Evolutionary conservation across 2,113 vertebrate species (phyloP).

Genomic region (Sceloporus undulatus): DNA sequence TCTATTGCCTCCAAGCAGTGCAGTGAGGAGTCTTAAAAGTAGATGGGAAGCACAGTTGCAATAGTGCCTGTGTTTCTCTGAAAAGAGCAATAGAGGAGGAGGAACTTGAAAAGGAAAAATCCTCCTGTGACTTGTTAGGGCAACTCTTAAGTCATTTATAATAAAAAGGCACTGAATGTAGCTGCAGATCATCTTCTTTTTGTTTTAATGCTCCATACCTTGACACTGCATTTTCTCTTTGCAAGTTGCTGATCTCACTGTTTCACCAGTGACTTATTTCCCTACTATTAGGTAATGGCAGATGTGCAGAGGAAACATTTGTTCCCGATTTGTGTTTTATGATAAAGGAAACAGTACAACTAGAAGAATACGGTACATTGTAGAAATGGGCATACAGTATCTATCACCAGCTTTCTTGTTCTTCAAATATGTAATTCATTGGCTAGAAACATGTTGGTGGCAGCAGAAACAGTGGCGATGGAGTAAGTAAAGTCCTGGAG

Average conservation of each 20-base stretch:
- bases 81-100: conserved; percentile 27
- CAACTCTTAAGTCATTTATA: conserved; percentile 58
- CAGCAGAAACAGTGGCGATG: too few species aligned
- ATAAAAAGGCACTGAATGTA: conserved; percentile 48
- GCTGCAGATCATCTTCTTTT: conserved; percentile 13
- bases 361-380: neutral
- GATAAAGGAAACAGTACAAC: neutral
- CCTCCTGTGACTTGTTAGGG: conserved; percentile 50
- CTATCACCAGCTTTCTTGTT: too few species aligned
- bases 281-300: neutral
- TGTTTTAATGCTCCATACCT: conserved; percentile 54
- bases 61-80: conserved; percentile 57
- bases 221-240: conserved; percentile 60
- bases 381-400: neutral
- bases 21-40: conserved; percentile 63
- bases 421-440: too few species aligned
- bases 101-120: conserved; percentile 66
- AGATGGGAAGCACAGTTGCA: conserved; percentile 58
- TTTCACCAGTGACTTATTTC: conserved; percentile 43
- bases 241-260: conserved; percentile 47
- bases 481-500: too few species aligned
- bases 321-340: neutral
- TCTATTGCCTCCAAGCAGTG: conserved; percentile 71
- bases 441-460: too few species aligned
- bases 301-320: neutral